A percentile compares a stretch with the other conserved stretches of the same genome.
These are phyloP conservation scores for Valencia hispanica DNA, from an alignment of 2,797 vertebrate species.

Conservation along the genomic window DNA sequence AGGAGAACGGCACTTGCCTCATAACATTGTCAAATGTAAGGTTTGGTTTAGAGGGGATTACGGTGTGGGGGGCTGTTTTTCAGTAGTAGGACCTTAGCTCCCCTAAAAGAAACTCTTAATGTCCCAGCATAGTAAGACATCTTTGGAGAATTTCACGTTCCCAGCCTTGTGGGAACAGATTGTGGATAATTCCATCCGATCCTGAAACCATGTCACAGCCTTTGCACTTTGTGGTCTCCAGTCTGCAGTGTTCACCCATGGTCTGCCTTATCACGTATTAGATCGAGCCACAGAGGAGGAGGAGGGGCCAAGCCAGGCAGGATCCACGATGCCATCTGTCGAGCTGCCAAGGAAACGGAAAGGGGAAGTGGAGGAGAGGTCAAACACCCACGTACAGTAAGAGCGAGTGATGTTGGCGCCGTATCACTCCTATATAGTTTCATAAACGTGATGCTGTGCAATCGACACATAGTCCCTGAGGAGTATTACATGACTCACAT, in stretches of 20 bases:
- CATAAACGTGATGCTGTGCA: background rate
- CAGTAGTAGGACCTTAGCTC: too few relatives aligned
- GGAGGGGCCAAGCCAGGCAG: conserved; percentile 30
- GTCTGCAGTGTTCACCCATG: background rate
- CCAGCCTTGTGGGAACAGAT: too few relatives aligned
- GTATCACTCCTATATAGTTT: conserved; percentile 3
- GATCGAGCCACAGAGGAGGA: conserved; percentile 46
- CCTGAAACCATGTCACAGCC: background rate
- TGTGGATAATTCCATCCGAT: too few relatives aligned
- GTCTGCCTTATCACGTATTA: conserved; percentile 24
- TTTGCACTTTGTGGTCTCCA: background rate
- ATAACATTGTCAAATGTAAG: background rate
- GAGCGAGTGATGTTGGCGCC: background rate
- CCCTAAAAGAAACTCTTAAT: too few relatives aligned
- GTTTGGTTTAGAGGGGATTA: too few relatives aligned
- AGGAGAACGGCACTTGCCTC: background rate
- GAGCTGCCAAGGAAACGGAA: conserved; percentile 77
- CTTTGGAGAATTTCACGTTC: too few relatives aligned
- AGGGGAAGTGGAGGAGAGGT: conserved; percentile 64
- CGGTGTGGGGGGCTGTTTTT: too few relatives aligned
- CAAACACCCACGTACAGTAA: conserved; percentile 47
- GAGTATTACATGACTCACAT: background rate
- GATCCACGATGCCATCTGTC: conserved; percentile 37
- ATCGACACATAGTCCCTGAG: background rate
- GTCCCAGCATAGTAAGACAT: too few relatives aligned